Evolutionary conservation across 2,888 invertebrate genomes (phyloP).

Genomic region (Hoplodrina blanda): DNA sequence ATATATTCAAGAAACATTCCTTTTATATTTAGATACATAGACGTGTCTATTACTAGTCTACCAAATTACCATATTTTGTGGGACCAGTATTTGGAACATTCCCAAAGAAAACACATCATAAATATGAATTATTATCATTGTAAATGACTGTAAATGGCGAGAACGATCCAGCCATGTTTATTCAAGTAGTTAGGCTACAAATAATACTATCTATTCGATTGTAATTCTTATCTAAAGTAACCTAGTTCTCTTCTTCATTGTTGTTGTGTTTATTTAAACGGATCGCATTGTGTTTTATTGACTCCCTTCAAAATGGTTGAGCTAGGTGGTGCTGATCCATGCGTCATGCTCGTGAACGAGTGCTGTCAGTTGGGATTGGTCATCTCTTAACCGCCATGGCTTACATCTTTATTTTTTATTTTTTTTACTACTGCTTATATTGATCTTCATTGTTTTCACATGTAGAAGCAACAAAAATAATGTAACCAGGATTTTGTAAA

Average conservation of each 20-base stretch:
- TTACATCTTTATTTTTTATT: too few species aligned
- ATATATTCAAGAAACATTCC: neutral
- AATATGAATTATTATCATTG: slow-evolving; percentile 39
- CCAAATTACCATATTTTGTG: slow-evolving; percentile 25
- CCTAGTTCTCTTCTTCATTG: slow-evolving; percentile 30
- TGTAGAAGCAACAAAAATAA: too few species aligned
- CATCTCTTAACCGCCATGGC: too few species aligned
- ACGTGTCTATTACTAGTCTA: neutral
- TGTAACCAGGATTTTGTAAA: neutral
- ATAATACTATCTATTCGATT: slow-evolving; percentile 46
- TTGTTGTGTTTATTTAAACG: slow-evolving; percentile 32
- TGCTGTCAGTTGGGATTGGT: too few species aligned
- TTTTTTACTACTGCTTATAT: too few species aligned
- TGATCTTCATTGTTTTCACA: too few species aligned
- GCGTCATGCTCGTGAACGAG: too few species aligned
- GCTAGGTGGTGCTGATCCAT: too few species aligned
- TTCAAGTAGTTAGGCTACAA: slow-evolving; percentile 33
- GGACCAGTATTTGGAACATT: slow-evolving; percentile 29
- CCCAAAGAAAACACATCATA: slow-evolving; percentile 37
- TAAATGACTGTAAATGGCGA: slow-evolving; percentile 27
- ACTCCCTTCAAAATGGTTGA: too few species aligned
- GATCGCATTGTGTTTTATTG: neutral
- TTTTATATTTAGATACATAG: neutral
- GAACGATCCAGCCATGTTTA: slow-evolving; percentile 20
- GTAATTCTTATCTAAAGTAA: slow-evolving; percentile 48